These are phyloP conservation scores for Tragelaphus imberbis DNA, from an alignment of 2,113 vertebrate genomes.

Conservation along the genomic window DNA sequence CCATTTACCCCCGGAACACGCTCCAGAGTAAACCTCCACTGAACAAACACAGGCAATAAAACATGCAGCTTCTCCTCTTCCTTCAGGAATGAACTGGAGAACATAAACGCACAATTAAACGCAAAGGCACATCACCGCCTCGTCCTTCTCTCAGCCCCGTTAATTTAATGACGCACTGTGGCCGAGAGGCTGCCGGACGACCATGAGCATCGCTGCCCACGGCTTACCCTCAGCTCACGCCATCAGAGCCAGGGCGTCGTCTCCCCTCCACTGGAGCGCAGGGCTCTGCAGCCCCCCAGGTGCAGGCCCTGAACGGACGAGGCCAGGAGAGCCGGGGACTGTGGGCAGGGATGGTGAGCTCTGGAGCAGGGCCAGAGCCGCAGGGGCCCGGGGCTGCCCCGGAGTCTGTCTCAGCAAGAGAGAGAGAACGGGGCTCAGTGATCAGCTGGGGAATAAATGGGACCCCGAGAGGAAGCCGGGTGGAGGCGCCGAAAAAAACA, in stretches of 20 bases:
- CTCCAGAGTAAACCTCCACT: not conserved
- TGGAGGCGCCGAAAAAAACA: fast-evolving
- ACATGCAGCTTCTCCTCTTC: not conserved
- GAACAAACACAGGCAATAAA: not conserved
- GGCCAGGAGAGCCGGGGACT: fast-evolving
- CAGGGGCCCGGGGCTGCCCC: fast-evolving
- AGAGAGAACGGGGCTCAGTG: fast-evolving
- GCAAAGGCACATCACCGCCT: no score
- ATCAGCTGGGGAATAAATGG: not conserved
- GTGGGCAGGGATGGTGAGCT: not conserved
- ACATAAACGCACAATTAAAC: not conserved
- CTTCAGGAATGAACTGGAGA: not conserved
- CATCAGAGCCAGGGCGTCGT: fast-evolving
- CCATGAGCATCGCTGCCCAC: fast-evolving
- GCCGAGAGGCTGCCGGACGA: fast-evolving
- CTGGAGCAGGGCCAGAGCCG: fast-evolving
- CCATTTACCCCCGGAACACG: not conserved
- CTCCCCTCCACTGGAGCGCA: fast-evolving
- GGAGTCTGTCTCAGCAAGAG: no score
- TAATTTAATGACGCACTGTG: not conserved
- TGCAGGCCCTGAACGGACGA: fast-evolving
- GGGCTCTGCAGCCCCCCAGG: fast-evolving
- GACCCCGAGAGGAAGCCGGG: not conserved
- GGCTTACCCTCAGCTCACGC: not conserved
- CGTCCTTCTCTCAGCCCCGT: not conserved